Evolutionary conservation across 2,888 invertebrate genomes (phyloP).

Genomic region (Galeruca laticollis): DNA sequence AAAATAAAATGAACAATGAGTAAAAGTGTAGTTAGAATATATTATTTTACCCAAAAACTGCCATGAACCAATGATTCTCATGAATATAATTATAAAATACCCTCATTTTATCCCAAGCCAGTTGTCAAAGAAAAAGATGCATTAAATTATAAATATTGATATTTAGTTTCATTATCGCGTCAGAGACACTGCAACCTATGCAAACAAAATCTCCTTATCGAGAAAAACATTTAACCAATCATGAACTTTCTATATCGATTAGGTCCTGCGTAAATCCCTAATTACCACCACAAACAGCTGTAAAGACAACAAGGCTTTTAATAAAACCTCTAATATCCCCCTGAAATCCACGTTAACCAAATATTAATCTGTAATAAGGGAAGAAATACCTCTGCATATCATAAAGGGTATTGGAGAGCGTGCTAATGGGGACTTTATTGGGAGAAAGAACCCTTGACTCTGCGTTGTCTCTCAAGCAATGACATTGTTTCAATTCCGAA

Average conservation of each 20-base stretch:
- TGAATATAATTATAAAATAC: too few relatives aligned
- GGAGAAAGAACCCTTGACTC: conserved; percentile 50
- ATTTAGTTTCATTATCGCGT: conserved; percentile 2
- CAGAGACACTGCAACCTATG: conserved; percentile 2
- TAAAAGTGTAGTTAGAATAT: too few relatives aligned
- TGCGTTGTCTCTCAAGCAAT: conserved; percentile 44
- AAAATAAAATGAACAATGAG: too few relatives aligned
- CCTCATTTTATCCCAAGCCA: too few relatives aligned
- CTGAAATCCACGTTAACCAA: conserved; percentile 41
- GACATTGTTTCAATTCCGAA: conserved; percentile 18
- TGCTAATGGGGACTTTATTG: conserved; percentile 39
- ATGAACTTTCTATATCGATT: conserved; percentile 1
- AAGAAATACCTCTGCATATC: conserved; percentile 38
- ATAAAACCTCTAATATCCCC: conserved; percentile 15
- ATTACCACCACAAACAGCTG: conserved; percentile 28
- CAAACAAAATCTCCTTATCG: conserved; percentile 6
- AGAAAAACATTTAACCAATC: not conserved
- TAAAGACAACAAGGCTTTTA: conserved; percentile 31
- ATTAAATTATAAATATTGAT: conserved; percentile 5
- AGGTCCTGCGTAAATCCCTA: conserved; percentile 6
- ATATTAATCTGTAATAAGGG: conserved; percentile 43
- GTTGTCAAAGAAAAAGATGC: conserved; percentile 6
- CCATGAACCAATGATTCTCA: too few relatives aligned
- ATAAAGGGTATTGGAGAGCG: conserved; percentile 36
- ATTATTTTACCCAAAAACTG: too few relatives aligned